Percentiles rank a stretch among this genome's conserved stretches.
Conservation (phyloP, 2,113 vertebrate genomes). For the Xenopus laevis region DNA sequence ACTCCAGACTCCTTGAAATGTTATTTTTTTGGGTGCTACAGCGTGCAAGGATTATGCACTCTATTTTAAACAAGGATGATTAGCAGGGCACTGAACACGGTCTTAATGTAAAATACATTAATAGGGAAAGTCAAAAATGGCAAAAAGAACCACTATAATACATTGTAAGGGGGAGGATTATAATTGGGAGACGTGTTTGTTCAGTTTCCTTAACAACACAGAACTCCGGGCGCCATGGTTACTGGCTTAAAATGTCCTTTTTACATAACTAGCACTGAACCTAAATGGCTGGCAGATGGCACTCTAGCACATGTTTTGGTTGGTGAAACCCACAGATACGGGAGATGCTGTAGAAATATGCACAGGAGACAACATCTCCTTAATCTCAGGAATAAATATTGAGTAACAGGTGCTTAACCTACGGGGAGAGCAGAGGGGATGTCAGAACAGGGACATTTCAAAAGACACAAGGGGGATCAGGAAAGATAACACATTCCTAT, state of each 20-base stretch:
- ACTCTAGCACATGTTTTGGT: constrained; percentile 15
- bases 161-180: constrained; percentile 26
- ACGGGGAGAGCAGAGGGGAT: background rate
- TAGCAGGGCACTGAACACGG: constrained; percentile 16
- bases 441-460: background rate
- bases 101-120: constrained; percentile 37
- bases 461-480: background rate
- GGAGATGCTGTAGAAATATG: background rate
- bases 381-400: constrained; percentile 33
- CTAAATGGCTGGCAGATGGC: background rate
- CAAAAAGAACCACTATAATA: constrained; percentile 15
- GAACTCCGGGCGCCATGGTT: constrained; percentile 30
- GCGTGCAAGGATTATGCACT: constrained; percentile 39
- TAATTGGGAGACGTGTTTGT: constrained; percentile 36
- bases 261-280: background rate
- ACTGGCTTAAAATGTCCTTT: constrained; percentile 12
- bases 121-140: constrained; percentile 1
- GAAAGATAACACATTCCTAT: background rate
- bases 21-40: constrained; percentile 39
- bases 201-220: constrained; percentile 41
- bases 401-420: constrained; percentile 17
- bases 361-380: constrained; percentile 6
- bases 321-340: background rate
- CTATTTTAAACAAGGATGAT: constrained; percentile 37
- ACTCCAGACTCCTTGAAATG: constrained; percentile 44